Percentiles rank a stretch among this genome's conserved stretches.
phyloP scores from a whole-genome alignment of 2,888 invertebrate species.

The Leptinotarsa juncta region DNA sequence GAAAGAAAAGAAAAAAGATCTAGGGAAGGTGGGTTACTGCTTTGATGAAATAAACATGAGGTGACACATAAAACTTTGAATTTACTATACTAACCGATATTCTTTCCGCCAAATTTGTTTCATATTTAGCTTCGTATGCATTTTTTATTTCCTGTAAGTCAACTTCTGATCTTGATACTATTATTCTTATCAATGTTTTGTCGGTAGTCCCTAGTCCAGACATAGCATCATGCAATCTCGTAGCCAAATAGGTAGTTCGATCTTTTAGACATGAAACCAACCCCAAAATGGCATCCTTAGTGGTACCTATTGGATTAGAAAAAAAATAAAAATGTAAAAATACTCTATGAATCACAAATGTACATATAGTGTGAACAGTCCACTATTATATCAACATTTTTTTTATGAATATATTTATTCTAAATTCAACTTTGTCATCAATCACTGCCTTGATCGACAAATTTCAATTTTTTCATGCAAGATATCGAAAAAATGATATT shows the following conservation, averaged over 20 bases:
- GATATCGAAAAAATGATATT: too few relatives aligned
- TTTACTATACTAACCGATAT: conserved; percentile 73
- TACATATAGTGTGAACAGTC: too few relatives aligned
- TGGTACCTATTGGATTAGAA: conserved; percentile 73
- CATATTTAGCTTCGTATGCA: conserved; percentile 79
- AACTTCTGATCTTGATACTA: conserved; percentile 85
- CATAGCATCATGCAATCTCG: conserved; percentile 87
- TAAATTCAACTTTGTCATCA: too few relatives aligned
- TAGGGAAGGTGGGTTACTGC: too few relatives aligned
- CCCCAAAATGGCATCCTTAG: conserved; percentile 80
- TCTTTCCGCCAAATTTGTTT: conserved; percentile 80
- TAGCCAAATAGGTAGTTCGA: conserved; percentile 84
- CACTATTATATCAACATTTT: too few relatives aligned
- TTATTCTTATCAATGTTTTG: conserved; percentile 83
- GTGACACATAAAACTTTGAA: background rate
- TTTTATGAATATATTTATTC: too few relatives aligned
- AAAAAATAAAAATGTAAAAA: background rate
- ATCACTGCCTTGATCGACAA: too few relatives aligned
- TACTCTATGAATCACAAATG: too few relatives aligned
- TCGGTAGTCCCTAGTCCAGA: conserved; percentile 91
- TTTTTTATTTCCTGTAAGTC: conserved; percentile 87
- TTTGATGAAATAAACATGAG: background rate
- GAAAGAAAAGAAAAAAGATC: too few relatives aligned
- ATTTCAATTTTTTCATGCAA: too few relatives aligned
- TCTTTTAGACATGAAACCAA: conserved; percentile 79